Percentiles rank a stretch among this genome's conserved stretches.
These are phyloP conservation scores for Leptopterna dolabrata DNA, from an alignment of 2,888 invertebrate genomes.

Conservation along the genomic window DNA sequence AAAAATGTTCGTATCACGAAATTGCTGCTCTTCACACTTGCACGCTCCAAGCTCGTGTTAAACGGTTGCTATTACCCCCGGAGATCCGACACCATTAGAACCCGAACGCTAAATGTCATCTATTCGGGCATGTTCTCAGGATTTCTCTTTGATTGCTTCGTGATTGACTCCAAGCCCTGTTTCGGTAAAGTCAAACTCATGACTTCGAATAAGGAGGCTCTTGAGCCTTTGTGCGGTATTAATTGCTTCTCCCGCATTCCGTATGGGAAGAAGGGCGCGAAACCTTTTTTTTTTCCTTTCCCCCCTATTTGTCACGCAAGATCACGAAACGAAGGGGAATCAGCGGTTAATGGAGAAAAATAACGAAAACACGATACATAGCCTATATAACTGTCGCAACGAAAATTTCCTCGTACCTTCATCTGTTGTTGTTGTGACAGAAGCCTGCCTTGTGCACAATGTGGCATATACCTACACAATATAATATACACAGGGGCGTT, in stretches of 20 bases:
- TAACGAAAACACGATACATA: neutral
- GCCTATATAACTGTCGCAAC: too few relatives aligned
- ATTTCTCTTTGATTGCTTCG: constrained; percentile 51
- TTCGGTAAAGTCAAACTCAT: constrained; percentile 20
- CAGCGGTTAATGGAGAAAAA: neutral
- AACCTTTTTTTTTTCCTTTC: neutral
- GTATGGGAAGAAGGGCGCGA: neutral
- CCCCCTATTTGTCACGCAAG: neutral
- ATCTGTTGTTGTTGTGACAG: too few relatives aligned
- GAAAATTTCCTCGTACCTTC: too few relatives aligned
- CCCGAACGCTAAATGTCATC: constrained; percentile 51
- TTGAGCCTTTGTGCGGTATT: constrained; percentile 8
- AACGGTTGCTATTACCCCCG: constrained; percentile 45
- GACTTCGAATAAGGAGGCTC: neutral
- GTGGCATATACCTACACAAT: too few relatives aligned
- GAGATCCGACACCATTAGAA: constrained; percentile 40
- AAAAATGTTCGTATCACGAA: neutral
- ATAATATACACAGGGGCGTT: too few relatives aligned
- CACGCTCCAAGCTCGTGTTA: constrained; percentile 43
- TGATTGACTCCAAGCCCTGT: constrained; percentile 38
- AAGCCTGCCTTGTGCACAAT: too few relatives aligned
- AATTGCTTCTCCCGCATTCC: neutral
- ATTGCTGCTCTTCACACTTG: constrained; percentile 46
- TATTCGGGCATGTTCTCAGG: constrained; percentile 24
- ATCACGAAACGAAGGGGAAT: neutral